Evolutionary conservation across 2,888 invertebrate genomes (phyloP).

Genomic region (Folsomia candida): DNA sequence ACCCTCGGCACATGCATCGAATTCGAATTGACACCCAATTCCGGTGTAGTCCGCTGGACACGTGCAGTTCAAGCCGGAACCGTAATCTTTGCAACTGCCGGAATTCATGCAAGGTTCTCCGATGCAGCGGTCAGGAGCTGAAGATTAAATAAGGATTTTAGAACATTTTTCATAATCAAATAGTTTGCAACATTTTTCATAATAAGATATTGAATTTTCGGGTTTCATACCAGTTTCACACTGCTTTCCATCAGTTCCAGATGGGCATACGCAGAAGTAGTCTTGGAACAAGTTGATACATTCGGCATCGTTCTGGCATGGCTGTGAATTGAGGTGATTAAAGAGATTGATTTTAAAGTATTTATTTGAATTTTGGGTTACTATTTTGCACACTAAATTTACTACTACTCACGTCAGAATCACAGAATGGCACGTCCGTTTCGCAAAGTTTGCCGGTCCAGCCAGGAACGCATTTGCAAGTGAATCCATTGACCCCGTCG

Average conservation of each 20-base stretch:
- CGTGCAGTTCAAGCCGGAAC: slow-evolving; percentile 89
- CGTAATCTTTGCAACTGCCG: slow-evolving; percentile 92
- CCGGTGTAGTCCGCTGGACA: slow-evolving; percentile 82
- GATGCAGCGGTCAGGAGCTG: slow-evolving; percentile 89
- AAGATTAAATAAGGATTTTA: too few species aligned
- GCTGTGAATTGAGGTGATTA: too few species aligned
- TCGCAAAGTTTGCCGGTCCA: slow-evolving; percentile 87
- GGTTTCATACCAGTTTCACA: too few species aligned
- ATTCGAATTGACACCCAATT: slow-evolving; percentile 89
- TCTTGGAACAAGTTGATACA: slow-evolving; percentile 91
- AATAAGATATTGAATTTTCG: too few species aligned
- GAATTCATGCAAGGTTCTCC: slow-evolving; percentile 94
- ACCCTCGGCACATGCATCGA: slow-evolving; percentile 83
- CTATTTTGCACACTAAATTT: too few species aligned
- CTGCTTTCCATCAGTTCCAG: slow-evolving; percentile 93
- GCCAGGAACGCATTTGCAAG: slow-evolving; percentile 77
- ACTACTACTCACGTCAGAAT: too few species aligned
- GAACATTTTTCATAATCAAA: too few species aligned
- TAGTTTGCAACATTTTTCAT: too few species aligned
- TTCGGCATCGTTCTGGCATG: slow-evolving; percentile 88
- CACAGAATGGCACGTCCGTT: slow-evolving; percentile 81
- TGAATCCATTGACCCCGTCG: slow-evolving; percentile 79
- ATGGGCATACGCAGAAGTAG: slow-evolving; percentile 89
- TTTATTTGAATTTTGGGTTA: too few species aligned
- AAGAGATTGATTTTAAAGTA: too few species aligned